Base-by-base conservation (phyloP, 2,888 invertebrate genomes). In the Phengaris alcon region DNA sequence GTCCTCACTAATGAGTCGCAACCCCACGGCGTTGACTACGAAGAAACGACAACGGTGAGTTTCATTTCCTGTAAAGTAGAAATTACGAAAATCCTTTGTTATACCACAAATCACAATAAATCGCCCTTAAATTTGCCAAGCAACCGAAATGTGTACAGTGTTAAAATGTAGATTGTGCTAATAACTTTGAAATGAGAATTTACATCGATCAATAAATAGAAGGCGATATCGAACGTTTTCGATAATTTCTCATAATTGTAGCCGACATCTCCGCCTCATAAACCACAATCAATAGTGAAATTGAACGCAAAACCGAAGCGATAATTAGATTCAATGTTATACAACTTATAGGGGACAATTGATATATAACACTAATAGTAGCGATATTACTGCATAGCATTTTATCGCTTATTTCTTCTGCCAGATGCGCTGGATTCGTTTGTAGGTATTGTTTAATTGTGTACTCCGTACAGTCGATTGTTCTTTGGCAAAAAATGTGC, bases 21-120 rank as follows among this genome's bases (percentile, higher is more conserved):
- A 80, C 96, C 97, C 76, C 96, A 97, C 83, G 97, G 97, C 35
- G 95, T 97, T 68, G 95, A 96, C 82, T 97, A 97, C 86, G 95
- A 97, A 80, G 97, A 97, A 90, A 91, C 97, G 84, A 94, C 94
- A 75, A 94, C 96, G 94, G 97, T 97, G 88, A 95, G 95, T 51
- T 12, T 0, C 9, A n/a, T 6, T 70, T 51, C 5, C 6, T 48
- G 6, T 48, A 48, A 48, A 48, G 48, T 6, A 48, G 48, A 48
- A 48, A 48, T 48, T 7, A 48, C 8, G 6, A 48, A 48, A 48
- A 35, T 3, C 35, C 35, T 3, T 35, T 35, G 35, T 35, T 35
- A 35, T 35, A 4, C 35, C 35, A 35, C 35, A 35, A 35, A 35
- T 46, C 46, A 46, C 48, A 48, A 48, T 48, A 48, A 48, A 8